phyloP scores from a whole-genome alignment of 2,113 vertebrate genomes.

The Nothocercus julius region DNA sequence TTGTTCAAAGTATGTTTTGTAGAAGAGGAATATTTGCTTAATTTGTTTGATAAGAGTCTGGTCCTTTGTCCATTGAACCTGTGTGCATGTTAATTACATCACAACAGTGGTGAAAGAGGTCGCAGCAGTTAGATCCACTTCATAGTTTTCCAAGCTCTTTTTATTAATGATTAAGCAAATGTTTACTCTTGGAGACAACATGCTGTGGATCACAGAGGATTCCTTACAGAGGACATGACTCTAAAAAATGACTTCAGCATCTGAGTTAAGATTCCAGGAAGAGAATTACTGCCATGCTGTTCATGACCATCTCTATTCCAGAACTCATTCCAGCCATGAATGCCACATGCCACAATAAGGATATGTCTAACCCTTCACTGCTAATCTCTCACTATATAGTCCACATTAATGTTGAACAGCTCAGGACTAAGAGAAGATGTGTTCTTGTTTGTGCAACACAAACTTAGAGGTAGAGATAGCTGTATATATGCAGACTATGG shows the following conservation, averaged over 20 bases:
- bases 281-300: not conserved
- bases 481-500: not conserved
- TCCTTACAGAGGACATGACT: not conserved
- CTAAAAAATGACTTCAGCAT: not conserved
- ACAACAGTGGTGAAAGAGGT: not conserved
- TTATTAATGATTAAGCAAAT: not conserved
- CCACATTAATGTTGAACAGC: too few species aligned
- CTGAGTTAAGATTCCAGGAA: not conserved
- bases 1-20: not conserved
- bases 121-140: not conserved
- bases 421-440: not conserved
- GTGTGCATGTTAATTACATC: too few species aligned
- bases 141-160: not conserved
- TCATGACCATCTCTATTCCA: not conserved
- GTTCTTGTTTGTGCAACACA: not conserved
- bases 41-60: not conserved
- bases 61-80: not conserved
- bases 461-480: not conserved
- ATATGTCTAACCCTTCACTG: not conserved
- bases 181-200: not conserved
- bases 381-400: not conserved
- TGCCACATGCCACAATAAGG: not conserved
- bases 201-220: not conserved
- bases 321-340: not conserved
- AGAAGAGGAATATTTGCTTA: not conserved